A percentile compares a stretch with the other conserved stretches of the same genome.
Evolutionary conservation across 2,888 invertebrate genomes (phyloP).

Genomic region (Coelinius sp.): DNA sequence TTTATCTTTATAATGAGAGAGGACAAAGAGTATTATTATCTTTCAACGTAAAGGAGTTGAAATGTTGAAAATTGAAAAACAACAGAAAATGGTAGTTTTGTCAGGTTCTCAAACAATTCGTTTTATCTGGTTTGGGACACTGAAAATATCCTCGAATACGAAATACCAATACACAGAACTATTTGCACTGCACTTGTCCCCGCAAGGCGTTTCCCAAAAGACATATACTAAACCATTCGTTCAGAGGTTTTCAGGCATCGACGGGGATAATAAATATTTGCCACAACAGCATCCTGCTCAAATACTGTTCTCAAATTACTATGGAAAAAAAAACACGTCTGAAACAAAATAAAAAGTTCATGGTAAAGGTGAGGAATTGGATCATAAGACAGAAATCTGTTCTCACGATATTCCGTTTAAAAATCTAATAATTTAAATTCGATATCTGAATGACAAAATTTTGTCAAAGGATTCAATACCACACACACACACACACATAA

Average conservation of each 20-base stretch:
- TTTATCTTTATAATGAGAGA: background rate
- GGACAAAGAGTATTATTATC: background rate
- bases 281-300: conserved; percentile 20
- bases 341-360: background rate
- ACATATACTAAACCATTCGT: conserved; percentile 12
- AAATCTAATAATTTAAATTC: background rate
- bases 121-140: conserved; percentile 3
- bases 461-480: background rate
- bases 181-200: conserved; percentile 27
- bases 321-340: conserved; percentile 1
- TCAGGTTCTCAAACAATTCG: background rate
- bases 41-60: background rate
- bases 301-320: conserved; percentile 11
- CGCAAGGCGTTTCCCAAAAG: background rate
- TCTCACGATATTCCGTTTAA: background rate
- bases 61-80: background rate
- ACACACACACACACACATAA: background rate
- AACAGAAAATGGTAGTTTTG: background rate
- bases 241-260: background rate
- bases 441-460: conserved; percentile 5
- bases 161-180: conserved; percentile 5
- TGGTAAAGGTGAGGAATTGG: background rate
- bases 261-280: conserved; percentile 24
- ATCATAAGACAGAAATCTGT: background rate
- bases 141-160: background rate